Evolutionary conservation across 2,888 invertebrate species (phyloP), one percentile per base, ranked within the genome.

Genomic region (Conistra vaccinii): DNA sequence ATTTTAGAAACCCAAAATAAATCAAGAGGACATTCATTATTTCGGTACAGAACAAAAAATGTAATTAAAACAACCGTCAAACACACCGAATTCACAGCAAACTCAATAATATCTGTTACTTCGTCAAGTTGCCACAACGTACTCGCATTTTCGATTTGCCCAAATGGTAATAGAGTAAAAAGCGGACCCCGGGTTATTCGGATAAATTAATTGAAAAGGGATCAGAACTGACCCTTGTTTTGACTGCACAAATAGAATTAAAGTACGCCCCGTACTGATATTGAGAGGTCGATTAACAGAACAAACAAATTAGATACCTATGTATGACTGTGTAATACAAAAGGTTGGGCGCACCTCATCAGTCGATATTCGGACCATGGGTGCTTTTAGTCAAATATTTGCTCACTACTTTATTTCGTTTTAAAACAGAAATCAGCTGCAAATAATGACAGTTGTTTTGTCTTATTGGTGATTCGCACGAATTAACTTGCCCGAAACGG

Each of bases 211-310:
- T 94, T 93, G 94, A 92, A 94, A 92, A 91, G 93, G 94, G 94
- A 92, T 91, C 90, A 89, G 83, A 73, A 74, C 88, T 85, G 86
- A 90, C 94, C 95, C 94, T 93, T 94, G 94, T 94, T 95, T 95
- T 93, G 93, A 91, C 91, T 92, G 93, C 88, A 90, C 94, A 95
- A 95, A 95, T 93, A 95, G 93, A 94, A 94, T 95, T 95, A 94
- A 94, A 94, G 91, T 90, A 90, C 92, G 88, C 93, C 90, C 92
- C 91, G 88, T 90, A 89, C 89, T 86, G 90, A 93, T 93, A 94
- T 92, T 91, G 89, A 89, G 87, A 92, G 94, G 90, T 92, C 94
- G 92, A 93, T 95, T 95, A 92, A 90, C 93, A 90, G 81, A 83
- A 80, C 89, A 92, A 93, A 92, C 89, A 92, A 87, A 91, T 89